phyloP scores from a whole-genome alignment of 2,797 vertebrate genomes.

The Poeciliopsis presidionis region DNA sequence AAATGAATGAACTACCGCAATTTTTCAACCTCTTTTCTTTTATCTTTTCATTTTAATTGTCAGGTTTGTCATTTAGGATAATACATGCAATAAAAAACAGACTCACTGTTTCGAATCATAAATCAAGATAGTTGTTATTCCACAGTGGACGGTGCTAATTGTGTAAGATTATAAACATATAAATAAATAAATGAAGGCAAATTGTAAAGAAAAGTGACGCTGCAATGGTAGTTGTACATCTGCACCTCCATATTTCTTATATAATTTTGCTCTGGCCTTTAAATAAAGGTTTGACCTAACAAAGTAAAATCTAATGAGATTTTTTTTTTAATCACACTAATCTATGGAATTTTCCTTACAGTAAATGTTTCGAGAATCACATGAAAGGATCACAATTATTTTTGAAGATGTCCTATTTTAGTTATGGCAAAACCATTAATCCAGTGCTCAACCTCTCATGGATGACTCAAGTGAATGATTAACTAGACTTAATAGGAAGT shows the following conservation, averaged over 20 bases:
- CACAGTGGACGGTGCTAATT: neutral
- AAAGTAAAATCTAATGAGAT: neutral
- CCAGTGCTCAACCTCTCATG: constrained; percentile 51
- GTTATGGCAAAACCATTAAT: constrained; percentile 57
- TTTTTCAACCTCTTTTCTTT: neutral
- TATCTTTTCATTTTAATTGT: neutral
- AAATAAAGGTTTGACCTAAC: neutral
- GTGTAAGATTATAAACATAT: neutral
- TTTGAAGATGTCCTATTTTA: constrained; percentile 33
- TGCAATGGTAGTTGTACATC: neutral
- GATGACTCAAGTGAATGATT: constrained; percentile 62
- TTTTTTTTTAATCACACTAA: neutral
- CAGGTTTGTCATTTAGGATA: neutral
- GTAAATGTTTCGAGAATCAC: neutral
- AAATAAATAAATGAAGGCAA: neutral
- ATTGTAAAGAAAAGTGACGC: neutral
- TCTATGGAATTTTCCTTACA: neutral
- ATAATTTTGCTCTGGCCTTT: neutral
- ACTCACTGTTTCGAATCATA: neutral
- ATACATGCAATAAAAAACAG: neutral
- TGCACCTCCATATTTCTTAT: neutral
- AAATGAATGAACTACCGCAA: neutral
- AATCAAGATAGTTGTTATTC: neutral
- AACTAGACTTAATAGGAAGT: constrained; percentile 64
- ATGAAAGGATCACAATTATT: constrained; percentile 23